A percentile compares a stretch with the other conserved stretches of the same genome.
phyloP scores from a whole-genome alignment of 2,888 invertebrate species.

The Epinotia nisella region DNA sequence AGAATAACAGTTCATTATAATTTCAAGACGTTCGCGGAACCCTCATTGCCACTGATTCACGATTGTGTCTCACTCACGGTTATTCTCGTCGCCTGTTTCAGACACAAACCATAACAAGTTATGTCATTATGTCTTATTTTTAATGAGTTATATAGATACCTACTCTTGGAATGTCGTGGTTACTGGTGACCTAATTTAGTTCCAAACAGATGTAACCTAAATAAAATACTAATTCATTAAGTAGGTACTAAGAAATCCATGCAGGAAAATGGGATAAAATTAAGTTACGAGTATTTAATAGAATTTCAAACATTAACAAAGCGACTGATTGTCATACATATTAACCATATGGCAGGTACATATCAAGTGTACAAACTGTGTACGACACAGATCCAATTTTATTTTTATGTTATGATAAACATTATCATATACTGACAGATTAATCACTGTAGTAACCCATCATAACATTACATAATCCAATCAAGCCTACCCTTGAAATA shows the following conservation, averaged over 20 bases:
- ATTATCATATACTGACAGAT: constrained; percentile 18
- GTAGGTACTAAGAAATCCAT: background rate
- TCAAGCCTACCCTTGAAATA: constrained; percentile 27
- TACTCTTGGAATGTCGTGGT: constrained; percentile 1
- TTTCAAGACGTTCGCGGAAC: constrained; percentile 58
- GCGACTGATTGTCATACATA: too few relatives aligned
- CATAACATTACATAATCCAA: constrained; percentile 33
- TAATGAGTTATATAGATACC: background rate
- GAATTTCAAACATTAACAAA: background rate
- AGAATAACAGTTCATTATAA: constrained; percentile 39
- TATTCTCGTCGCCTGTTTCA: constrained; percentile 37
- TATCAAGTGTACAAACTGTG: background rate
- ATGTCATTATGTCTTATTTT: constrained; percentile 5
- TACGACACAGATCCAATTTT: background rate
- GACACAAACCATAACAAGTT: constrained; percentile 12
- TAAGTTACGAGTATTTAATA: background rate
- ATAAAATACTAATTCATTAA: background rate
- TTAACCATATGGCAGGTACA: background rate
- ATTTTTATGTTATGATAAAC: constrained; percentile 4
- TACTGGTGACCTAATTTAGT: constrained; percentile 30
- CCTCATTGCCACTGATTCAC: constrained; percentile 62
- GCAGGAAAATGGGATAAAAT: background rate
- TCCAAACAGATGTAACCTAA: constrained; percentile 1
- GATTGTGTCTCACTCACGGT: constrained; percentile 49
- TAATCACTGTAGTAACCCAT: background rate